These are phyloP conservation scores for Melanerpes formicivorus DNA, from an alignment of 2,113 vertebrate species.

Conservation along the genomic window DNA sequence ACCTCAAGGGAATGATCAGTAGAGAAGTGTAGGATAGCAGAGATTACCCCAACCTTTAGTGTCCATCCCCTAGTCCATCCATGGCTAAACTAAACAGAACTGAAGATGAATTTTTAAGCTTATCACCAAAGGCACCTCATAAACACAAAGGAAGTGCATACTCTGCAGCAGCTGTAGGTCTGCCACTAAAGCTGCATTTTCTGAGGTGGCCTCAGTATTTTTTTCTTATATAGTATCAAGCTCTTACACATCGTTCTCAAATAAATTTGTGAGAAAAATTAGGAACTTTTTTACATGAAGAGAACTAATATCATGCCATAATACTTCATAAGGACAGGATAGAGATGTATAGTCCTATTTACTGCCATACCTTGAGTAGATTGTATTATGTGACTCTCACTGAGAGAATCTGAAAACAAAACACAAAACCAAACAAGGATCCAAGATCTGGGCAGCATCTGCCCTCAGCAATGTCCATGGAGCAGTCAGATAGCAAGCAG, in stretches of 20 bases:
- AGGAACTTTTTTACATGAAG: not conserved
- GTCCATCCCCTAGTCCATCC: not conserved
- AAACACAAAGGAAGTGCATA: not conserved
- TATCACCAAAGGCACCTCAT: conserved; percentile 7
- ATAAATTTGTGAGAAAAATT: not conserved
- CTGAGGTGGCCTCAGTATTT: conserved; percentile 19
- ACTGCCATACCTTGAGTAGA: not conserved
- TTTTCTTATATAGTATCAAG: not conserved
- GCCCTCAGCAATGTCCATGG: not conserved
- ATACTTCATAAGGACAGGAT: not conserved
- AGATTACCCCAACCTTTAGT: not conserved
- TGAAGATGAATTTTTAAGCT: conserved; percentile 44
- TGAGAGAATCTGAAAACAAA: not conserved
- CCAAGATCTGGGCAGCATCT: not conserved
- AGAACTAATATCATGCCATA: not conserved
- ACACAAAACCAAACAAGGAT: not conserved
- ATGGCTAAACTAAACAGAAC: conserved; percentile 9
- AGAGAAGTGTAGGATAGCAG: not conserved
- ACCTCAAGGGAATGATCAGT: not conserved
- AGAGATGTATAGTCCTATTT: not conserved
- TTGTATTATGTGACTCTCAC: not conserved
- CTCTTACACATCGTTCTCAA: not conserved
- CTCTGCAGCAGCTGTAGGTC: not conserved
- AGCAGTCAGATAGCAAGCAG: not conserved
- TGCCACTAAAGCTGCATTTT: not conserved